A percentile compares a stretch with the other conserved stretches of the same genome.
Conservation (phyloP, 2,113 vertebrate species). For the Eurypyga helias region DNA sequence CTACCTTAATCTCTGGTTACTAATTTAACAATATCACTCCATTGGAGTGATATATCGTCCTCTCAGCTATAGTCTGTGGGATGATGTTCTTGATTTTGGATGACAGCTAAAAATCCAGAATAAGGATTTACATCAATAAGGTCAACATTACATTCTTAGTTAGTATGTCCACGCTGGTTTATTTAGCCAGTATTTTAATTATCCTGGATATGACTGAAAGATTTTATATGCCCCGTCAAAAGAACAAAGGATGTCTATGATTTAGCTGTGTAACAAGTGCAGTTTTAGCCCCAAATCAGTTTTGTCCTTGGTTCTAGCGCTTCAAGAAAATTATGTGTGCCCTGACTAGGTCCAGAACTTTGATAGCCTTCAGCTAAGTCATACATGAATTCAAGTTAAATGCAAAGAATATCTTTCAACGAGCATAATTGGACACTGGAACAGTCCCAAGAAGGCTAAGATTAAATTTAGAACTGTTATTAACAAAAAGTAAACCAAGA, state of each 20-base stretch:
- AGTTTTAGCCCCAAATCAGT: not conserved
- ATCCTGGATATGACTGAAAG: not conserved
- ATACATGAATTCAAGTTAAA: not conserved
- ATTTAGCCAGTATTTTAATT: not conserved
- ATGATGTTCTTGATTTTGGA: not conserved
- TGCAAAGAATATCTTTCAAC: not conserved
- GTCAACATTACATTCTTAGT: not conserved
- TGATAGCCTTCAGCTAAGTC: not conserved
- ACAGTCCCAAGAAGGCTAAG: not conserved
- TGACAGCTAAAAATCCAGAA: not conserved
- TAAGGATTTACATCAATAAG: not conserved
- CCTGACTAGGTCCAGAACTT: not conserved
- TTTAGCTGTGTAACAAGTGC: not conserved
- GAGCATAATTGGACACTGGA: not conserved
- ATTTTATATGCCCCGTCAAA: not conserved
- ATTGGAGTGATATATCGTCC: not conserved
- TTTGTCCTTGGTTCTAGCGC: not conserved
- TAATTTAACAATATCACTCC: not conserved
- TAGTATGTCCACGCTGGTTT: not conserved
- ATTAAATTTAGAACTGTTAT: not conserved
- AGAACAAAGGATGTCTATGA: not conserved
- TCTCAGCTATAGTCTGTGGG: not conserved
- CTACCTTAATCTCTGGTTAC: not conserved
- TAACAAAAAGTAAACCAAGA: not conserved
- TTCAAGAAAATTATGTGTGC: not conserved